Evolutionary conservation across 1,140 invertebrate species (phyloP).

Genomic region (Procambarus virginalis): DNA sequence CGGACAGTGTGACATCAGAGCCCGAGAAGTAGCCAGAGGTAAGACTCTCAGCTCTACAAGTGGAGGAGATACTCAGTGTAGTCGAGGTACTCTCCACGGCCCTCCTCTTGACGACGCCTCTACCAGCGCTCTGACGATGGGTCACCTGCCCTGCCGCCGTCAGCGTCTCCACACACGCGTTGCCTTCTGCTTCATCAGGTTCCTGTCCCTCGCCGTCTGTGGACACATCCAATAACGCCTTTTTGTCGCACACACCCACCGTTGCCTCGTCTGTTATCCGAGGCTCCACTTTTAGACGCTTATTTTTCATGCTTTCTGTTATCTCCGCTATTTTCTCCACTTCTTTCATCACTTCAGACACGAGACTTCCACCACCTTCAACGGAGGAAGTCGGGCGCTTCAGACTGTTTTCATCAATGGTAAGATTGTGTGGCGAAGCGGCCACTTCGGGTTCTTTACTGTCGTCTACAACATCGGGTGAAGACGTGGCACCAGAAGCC

Average conservation of each 20-base stretch:
- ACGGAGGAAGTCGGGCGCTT: slow-evolving; percentile 38
- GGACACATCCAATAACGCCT: not conserved
- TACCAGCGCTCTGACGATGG: not conserved
- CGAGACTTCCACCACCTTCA: slow-evolving; percentile 49
- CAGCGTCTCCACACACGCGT: too few species aligned
- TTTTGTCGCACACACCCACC: slow-evolving; percentile 21
- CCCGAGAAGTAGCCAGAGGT: slow-evolving; percentile 69
- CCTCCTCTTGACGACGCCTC: slow-evolving; percentile 11
- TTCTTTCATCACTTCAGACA: slow-evolving; percentile 70
- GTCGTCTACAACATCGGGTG: not conserved
- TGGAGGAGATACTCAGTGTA: slow-evolving; percentile 37
- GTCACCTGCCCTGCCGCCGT: not conserved
- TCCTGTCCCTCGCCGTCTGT: not conserved
- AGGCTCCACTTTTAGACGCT: slow-evolving; percentile 8
- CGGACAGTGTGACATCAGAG: slow-evolving; percentile 59
- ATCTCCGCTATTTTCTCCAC: slow-evolving; percentile 67
- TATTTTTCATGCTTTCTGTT: slow-evolving; percentile 46
- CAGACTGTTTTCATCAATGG: not conserved
- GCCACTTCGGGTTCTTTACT: not conserved
- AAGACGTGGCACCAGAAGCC: not conserved
- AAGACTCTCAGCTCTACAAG: slow-evolving; percentile 67
- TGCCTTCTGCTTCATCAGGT: not conserved
- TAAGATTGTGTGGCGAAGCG: not conserved
- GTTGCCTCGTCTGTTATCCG: not conserved
- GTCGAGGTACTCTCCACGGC: slow-evolving; percentile 36